Conservation (phyloP, 2,113 vertebrate species). For the Tachycineta bicolor region DNA sequence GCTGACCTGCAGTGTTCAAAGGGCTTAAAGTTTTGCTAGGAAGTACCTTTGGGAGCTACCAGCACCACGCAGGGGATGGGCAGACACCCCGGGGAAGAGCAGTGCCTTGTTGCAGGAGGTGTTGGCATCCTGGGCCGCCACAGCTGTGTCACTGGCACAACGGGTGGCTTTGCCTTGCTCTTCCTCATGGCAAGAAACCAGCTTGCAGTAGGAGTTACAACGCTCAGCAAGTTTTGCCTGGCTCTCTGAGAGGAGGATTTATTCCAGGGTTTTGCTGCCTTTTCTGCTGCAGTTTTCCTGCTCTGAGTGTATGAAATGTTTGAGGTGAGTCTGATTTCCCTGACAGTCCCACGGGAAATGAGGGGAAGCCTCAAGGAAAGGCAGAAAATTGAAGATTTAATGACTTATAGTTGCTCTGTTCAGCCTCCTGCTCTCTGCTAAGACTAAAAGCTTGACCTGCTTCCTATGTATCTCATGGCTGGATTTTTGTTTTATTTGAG, state of each 20-base stretch:
- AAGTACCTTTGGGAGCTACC: background rate
- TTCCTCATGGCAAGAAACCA: background rate
- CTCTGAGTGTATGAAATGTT: background rate
- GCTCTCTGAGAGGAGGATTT: background rate
- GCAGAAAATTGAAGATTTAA: constrained; percentile 65
- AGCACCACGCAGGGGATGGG: fast-evolving
- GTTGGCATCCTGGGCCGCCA: background rate
- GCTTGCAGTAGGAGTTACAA: background rate
- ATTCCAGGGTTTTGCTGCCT: background rate
- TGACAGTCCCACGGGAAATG: background rate
- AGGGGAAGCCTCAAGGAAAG: constrained; percentile 38
- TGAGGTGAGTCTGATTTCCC: constrained; percentile 19
- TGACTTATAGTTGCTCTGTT: constrained; percentile 39
- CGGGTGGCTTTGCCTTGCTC: background rate
- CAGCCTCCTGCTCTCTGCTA: background rate
- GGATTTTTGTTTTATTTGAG: constrained; percentile 19
- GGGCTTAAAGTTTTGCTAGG: background rate
- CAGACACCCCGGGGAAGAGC: background rate
- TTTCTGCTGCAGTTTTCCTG: background rate
- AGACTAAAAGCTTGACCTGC: constrained; percentile 54
- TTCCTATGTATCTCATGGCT: background rate
- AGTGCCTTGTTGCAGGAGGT: background rate
- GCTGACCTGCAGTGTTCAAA: background rate
- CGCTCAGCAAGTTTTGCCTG: background rate
- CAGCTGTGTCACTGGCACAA: background rate